A percentile compares a stretch with the other conserved stretches of the same genome.
phyloP scores from a whole-genome alignment of 2,888 invertebrate species.

The Neoascia interrupta region DNA sequence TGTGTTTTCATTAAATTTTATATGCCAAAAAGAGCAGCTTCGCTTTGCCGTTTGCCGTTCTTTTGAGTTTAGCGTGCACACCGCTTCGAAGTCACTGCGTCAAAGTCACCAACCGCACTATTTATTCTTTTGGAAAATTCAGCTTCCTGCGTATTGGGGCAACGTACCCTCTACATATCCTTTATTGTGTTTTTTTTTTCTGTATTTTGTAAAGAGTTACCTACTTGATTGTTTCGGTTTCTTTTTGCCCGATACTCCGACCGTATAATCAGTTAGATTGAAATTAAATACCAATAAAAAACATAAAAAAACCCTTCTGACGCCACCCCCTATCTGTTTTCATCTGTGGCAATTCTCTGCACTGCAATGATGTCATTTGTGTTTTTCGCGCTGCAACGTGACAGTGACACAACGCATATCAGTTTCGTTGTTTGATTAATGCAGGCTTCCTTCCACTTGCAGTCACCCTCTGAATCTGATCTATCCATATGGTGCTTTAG shows the following conservation, averaged over 20 bases:
- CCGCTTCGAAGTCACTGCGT: slow-evolving; percentile 8
- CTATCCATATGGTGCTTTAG: too few species aligned
- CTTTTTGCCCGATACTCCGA: not conserved
- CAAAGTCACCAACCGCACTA: not conserved
- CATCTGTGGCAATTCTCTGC: too few species aligned
- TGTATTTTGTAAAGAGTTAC: slow-evolving; percentile 1
- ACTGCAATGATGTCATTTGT: slow-evolving; percentile 37
- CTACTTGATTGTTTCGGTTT: not conserved
- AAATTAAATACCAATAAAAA: slow-evolving; percentile 13
- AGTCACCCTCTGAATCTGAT: slow-evolving; percentile 15
- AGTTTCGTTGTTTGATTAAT: not conserved
- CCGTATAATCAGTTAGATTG: slow-evolving; percentile 2
- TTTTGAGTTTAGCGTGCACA: slow-evolving; percentile 12
- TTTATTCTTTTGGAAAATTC: slow-evolving; percentile 1
- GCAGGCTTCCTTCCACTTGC: not conserved
- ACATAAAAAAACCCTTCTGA: not conserved
- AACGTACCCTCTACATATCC: not conserved
- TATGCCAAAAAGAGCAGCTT: slow-evolving; percentile 21
- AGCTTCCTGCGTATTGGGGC: not conserved
- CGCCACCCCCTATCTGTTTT: not conserved
- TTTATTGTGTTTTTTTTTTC: not conserved
- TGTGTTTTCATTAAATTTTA: slow-evolving; percentile 44
- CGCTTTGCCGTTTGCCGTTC: slow-evolving; percentile 19
- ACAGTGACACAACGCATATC: too few species aligned
- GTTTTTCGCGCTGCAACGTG: slow-evolving; percentile 26